Percentiles rank a stretch among this genome's conserved stretches.
phyloP scores from a whole-genome alignment of 2,113 vertebrate genomes.

The Montifringilla adamsi region DNA sequence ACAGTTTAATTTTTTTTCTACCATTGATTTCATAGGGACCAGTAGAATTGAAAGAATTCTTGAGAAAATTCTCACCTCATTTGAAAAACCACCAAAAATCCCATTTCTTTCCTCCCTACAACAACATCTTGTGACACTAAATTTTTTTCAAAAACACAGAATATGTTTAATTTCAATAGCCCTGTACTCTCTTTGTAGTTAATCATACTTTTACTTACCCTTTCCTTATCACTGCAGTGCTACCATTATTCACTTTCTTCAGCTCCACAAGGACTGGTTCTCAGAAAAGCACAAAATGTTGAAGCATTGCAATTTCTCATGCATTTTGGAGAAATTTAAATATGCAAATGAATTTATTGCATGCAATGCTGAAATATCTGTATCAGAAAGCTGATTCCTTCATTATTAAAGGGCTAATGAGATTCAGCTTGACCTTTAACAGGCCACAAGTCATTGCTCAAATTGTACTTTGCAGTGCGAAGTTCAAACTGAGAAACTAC shows the following conservation, averaged over 20 bases:
- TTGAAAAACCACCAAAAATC: neutral
- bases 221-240: neutral
- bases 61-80: neutral
- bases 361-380: neutral
- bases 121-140: neutral
- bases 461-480: neutral
- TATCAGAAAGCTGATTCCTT: neutral
- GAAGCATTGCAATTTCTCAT: neutral
- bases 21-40: neutral
- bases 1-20: neutral
- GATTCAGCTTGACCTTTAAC: neutral
- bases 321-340: neutral
- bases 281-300: neutral
- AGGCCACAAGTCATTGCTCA: neutral
- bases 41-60: neutral
- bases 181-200: neutral
- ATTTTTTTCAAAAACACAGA: neutral
- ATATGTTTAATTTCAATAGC: neutral
- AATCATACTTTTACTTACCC: neutral
- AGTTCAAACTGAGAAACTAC: neutral
- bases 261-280: neutral
- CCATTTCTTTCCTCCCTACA: accelerated
- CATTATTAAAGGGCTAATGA: neutral
- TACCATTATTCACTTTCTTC: neutral
- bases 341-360: neutral